Evolutionary conservation across 1,140 invertebrate genomes (phyloP).

Genomic region (Branchinecta lindahli): DNA sequence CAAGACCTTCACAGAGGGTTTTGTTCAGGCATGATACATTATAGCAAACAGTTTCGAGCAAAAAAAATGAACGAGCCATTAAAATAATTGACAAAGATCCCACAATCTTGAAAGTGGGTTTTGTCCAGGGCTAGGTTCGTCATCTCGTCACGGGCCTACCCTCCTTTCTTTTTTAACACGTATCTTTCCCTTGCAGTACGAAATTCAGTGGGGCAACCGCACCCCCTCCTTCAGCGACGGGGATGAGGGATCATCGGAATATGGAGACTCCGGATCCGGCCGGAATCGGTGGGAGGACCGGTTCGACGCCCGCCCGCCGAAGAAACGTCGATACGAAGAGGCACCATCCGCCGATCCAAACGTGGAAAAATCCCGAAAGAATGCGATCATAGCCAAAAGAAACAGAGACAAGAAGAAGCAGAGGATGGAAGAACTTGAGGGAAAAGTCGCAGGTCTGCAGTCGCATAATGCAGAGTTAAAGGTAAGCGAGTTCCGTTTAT

Average conservation of each 20-base stretch:
- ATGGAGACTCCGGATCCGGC: background rate
- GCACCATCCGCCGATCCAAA: constrained; percentile 20
- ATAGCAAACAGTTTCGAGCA: too few relatives aligned
- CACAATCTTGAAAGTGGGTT: too few relatives aligned
- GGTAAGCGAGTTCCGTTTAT: background rate
- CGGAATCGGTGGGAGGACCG: background rate
- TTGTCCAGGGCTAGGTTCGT: too few relatives aligned
- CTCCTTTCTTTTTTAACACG: too few relatives aligned
- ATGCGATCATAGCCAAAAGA: constrained; percentile 24
- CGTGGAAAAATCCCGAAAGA: constrained; percentile 22
- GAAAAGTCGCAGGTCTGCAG: constrained; percentile 14
- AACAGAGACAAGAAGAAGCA: constrained; percentile 23
- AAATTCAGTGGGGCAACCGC: background rate
- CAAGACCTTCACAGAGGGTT: too few relatives aligned
- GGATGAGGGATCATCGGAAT: background rate
- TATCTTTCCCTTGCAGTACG: background rate
- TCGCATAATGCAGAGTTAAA: constrained; percentile 14
- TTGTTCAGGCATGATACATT: too few relatives aligned
- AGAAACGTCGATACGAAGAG: constrained; percentile 22
- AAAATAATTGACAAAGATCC: too few relatives aligned
- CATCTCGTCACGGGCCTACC: too few relatives aligned
- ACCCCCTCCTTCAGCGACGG: background rate
- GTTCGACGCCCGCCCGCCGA: constrained; percentile 26
- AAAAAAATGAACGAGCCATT: too few relatives aligned
- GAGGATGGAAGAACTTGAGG: constrained; percentile 18